A percentile compares a stretch with the other conserved stretches of the same genome.
phyloP scores from a whole-genome alignment of 2,797 vertebrate genomes.

The Pantherophis alleghaniensis region DNA sequence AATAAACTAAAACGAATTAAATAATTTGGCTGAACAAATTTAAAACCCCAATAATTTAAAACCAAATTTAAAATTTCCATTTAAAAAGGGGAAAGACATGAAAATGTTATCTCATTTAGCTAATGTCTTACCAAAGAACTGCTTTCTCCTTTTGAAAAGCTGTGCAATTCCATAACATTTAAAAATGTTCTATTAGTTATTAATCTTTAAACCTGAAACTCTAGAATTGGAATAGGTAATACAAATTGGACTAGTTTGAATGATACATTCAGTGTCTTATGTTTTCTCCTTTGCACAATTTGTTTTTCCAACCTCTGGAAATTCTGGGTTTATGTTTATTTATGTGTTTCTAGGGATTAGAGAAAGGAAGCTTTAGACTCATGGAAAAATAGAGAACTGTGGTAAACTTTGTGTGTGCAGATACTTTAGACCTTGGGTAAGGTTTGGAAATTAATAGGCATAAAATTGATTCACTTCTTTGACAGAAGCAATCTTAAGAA shows the following conservation, averaged over 20 bases:
- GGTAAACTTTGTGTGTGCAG: neutral
- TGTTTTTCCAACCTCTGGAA: neutral
- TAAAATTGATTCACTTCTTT: constrained; percentile 6
- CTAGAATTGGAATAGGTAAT: neutral
- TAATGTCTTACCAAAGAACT: neutral
- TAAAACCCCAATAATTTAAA: too few relatives aligned
- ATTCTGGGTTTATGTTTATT: constrained; percentile 1
- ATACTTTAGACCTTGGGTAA: neutral
- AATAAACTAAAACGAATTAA: too few relatives aligned
- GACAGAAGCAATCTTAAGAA: neutral
- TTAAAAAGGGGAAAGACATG: too few relatives aligned
- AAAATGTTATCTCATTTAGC: neutral
- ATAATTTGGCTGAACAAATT: too few relatives aligned
- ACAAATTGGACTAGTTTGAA: constrained; percentile 13
- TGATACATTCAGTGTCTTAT: neutral
- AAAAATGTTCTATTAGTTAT: neutral
- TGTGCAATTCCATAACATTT: neutral
- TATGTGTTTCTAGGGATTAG: neutral
- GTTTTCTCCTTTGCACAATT: neutral
- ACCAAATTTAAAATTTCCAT: too few relatives aligned
- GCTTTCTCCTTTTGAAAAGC: neutral
- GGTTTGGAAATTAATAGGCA: neutral
- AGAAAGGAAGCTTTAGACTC: neutral
- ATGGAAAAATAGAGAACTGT: constrained; percentile 14
- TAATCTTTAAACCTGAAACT: neutral